Evolutionary conservation across 2,113 vertebrate genomes (phyloP).

Genomic region (Micronycteris hirsuta): DNA sequence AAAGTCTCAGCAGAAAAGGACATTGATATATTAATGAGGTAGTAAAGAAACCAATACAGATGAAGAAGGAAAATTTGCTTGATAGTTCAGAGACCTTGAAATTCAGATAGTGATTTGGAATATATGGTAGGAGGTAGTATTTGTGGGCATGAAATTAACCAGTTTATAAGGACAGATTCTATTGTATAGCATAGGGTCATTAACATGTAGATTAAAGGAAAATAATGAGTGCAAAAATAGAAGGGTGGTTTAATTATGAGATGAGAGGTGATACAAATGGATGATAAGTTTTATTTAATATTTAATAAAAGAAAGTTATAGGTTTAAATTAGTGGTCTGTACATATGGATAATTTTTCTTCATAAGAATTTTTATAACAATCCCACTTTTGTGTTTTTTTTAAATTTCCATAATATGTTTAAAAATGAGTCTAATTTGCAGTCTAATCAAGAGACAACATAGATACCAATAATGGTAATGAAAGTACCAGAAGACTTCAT

Average conservation of each 20-base stretch:
- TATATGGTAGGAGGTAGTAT: background rate
- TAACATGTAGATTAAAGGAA: background rate
- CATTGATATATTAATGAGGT: background rate
- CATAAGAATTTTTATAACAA: background rate
- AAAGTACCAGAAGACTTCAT: background rate
- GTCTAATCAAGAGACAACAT: background rate
- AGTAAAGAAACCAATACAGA: background rate
- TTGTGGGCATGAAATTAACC: background rate
- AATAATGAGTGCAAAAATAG: background rate
- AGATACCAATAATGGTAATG: background rate
- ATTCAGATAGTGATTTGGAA: background rate
- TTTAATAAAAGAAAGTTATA: background rate
- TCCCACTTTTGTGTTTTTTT: background rate
- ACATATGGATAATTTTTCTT: background rate
- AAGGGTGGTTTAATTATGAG: background rate
- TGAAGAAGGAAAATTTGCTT: background rate
- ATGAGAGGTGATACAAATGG: background rate
- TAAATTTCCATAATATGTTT: background rate
- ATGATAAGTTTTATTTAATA: background rate
- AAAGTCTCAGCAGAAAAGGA: background rate
- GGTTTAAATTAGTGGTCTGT: background rate
- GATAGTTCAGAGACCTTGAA: background rate
- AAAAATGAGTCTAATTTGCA: background rate
- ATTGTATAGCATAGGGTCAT: background rate
- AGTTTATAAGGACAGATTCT: background rate